These are phyloP conservation scores for Cephalopterus ornatus DNA, from an alignment of 2,113 vertebrate species.

Conservation along the genomic window DNA sequence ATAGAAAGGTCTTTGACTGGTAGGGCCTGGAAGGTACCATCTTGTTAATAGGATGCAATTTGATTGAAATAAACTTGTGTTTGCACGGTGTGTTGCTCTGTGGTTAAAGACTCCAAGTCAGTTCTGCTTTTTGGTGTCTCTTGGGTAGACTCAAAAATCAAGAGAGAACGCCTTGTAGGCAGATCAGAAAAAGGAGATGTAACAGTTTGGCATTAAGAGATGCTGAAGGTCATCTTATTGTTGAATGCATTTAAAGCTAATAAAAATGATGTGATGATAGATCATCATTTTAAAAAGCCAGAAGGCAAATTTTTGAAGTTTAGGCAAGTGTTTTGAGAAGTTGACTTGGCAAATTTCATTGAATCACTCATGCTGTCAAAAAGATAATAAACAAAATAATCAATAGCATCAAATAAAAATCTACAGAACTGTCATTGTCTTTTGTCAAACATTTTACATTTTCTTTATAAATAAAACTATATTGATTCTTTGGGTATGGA, in stretches of 20 bases:
- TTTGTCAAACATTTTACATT: conserved; percentile 69
- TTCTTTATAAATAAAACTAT: conserved; percentile 73
- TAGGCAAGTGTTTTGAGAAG: not conserved
- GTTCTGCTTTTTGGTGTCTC: not conserved
- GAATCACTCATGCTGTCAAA: conserved; percentile 21
- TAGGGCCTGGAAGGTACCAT: not conserved
- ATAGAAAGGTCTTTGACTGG: not conserved
- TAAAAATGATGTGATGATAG: not conserved
- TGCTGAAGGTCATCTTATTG: not conserved
- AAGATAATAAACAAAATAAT: conserved; percentile 32
- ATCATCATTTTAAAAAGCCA: not conserved
- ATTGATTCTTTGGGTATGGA: conserved; percentile 72
- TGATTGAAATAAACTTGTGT: not conserved
- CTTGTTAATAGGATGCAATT: not conserved
- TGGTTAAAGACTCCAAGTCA: not conserved
- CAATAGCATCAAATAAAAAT: conserved; percentile 61
- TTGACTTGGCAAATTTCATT: conserved; percentile 33
- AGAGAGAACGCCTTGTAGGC: not conserved
- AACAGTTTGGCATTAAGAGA: not conserved
- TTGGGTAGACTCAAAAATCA: not conserved
- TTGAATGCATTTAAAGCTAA: not conserved
- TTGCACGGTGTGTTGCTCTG: not conserved
- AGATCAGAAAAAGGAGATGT: not conserved
- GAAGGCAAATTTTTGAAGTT: conserved; percentile 18
- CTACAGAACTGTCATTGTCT: conserved; percentile 46